phyloP scores from a whole-genome alignment of 1,140 invertebrate species.

The Pemphigus obesinymphae region DNA sequence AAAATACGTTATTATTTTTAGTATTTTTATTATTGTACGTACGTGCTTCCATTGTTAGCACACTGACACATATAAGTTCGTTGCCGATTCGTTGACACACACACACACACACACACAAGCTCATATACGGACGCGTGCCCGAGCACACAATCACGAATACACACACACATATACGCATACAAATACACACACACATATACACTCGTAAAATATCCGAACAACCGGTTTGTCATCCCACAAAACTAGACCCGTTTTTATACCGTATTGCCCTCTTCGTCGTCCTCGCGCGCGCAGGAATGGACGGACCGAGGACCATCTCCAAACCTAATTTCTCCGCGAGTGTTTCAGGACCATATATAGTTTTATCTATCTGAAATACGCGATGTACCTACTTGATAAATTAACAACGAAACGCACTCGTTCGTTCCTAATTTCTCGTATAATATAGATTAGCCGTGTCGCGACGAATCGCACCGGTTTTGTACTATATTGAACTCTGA shows the following conservation, averaged over 20 bases:
- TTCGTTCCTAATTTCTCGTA: too few relatives aligned
- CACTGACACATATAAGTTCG: constrained; percentile 59
- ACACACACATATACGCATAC: neutral
- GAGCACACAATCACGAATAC: too few relatives aligned
- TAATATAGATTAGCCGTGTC: too few relatives aligned
- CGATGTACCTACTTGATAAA: too few relatives aligned
- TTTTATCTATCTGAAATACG: neutral
- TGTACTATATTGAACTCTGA: too few relatives aligned
- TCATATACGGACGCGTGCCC: too few relatives aligned
- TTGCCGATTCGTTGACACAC: constrained; percentile 52
- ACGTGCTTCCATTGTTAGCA: constrained; percentile 43
- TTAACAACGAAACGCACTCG: too few relatives aligned
- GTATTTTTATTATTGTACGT: neutral
- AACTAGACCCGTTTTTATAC: neutral
- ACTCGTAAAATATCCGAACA: neutral
- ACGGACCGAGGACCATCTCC: neutral
- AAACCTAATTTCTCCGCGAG: neutral
- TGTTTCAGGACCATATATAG: too few relatives aligned
- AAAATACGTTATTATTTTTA: neutral
- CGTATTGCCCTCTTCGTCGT: neutral
- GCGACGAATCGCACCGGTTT: too few relatives aligned
- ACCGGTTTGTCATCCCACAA: neutral
- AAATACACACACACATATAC: too few relatives aligned
- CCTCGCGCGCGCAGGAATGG: neutral
- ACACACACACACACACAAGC: neutral